Evolutionary conservation across 2,797 vertebrate genomes (phyloP), one percentile per base, ranked within the genome.

Genomic region (Naso thynnoides): DNA sequence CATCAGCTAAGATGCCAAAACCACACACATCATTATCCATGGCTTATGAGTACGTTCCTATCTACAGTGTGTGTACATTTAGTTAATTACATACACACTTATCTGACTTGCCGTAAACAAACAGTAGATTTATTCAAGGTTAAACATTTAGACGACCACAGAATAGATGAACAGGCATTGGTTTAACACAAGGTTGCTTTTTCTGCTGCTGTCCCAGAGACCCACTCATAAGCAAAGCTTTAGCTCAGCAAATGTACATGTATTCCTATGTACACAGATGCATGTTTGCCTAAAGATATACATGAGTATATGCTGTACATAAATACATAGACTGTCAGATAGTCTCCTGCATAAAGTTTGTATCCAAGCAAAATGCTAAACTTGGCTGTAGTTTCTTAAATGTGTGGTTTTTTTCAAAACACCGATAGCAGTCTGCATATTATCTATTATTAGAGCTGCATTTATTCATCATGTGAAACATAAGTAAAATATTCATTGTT

Each of bases 151-250:
- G 91, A 93, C 85, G 83, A 93, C 78, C 89, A 92, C 90, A 92
- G 87, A 91, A 86, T 88, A 89, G 88, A 90, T 91, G 91, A 93
- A 93, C 93, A 94, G 84, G 91, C 92, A 93, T 93, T 89, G 89
- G 84, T 90, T 79, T 86, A 88, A 85, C 84, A 86, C 87, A 86
- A 70, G 67, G 83, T 65, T 80, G 82, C 78, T 88, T 81, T 83
- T 89, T 87, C 83, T 83, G 84, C 85, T 89, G 82, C 84, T 88
- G 90, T 75, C 68, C 76, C 66, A 78, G 79, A 84, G 83, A 87
- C 83, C 82, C 86, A 86, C 87, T 63, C 73, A 63, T 27, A 86
- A 87, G 82, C 82, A 74, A 86, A 88, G 70, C 84, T 79, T 83
- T 63, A 83, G 79, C 73, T 82, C 65, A 76, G 62, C 80, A 82